Evolutionary conservation across 2,888 invertebrate genomes (phyloP).

Genomic region (Plebejus argus): DNA sequence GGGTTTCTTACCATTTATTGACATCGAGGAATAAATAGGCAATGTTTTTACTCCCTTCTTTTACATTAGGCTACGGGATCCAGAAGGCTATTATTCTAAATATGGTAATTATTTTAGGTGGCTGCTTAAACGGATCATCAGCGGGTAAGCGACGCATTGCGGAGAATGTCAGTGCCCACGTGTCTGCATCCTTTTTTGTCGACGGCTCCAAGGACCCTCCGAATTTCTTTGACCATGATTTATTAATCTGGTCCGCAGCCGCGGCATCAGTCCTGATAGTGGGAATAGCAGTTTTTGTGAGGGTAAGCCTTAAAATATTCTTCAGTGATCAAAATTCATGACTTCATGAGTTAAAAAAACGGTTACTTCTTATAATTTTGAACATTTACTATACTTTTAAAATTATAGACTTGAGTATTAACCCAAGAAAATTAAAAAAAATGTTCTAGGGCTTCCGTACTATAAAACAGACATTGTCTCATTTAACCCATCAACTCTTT

Average conservation of each 20-base stretch:
- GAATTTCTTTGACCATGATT: slow-evolving; percentile 56
- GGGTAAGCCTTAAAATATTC: slow-evolving; percentile 50
- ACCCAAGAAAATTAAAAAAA: no score
- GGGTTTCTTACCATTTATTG: no score
- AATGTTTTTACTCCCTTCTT: no score
- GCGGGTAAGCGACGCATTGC: slow-evolving; percentile 87
- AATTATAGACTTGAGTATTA: no score
- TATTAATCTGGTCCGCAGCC: slow-evolving; percentile 57
- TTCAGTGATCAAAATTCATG: not conserved
- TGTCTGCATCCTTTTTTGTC: slow-evolving; percentile 65
- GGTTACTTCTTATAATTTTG: not conserved
- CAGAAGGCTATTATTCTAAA: slow-evolving; percentile 37
- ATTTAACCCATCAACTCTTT: no score
- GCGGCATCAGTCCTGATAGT: slow-evolving; percentile 53
- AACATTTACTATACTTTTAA: no score
- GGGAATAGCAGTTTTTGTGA: slow-evolving; percentile 55
- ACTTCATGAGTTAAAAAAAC: not conserved
- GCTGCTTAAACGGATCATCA: slow-evolving; percentile 86
- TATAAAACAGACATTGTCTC: no score
- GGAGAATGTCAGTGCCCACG: slow-evolving; percentile 66
- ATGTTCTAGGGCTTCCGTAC: no score
- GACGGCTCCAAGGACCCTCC: slow-evolving; percentile 56
- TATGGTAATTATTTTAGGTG: slow-evolving; percentile 72
- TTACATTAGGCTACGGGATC: no score
- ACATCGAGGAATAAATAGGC: no score